Evolutionary conservation across 2,113 vertebrate genomes (phyloP).

Genomic region (Lipophrys pholis): DNA sequence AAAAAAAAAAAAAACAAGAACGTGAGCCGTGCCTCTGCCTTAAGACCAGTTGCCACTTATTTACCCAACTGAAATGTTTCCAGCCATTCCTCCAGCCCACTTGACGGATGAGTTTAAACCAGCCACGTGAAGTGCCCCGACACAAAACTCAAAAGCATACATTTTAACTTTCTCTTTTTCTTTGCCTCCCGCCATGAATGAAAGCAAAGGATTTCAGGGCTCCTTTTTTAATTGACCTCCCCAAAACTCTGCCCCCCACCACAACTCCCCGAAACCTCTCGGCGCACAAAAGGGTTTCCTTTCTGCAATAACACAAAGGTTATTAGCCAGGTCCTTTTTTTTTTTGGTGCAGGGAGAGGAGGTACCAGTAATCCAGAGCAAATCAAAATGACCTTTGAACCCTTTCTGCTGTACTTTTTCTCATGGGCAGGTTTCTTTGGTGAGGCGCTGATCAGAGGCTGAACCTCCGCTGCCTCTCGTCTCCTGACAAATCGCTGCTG

Average conservation of each 20-base stretch:
- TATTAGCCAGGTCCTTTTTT: constrained; percentile 89
- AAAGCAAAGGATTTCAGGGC: constrained; percentile 75
- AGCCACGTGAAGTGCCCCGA: constrained; percentile 44
- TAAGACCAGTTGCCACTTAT: constrained; percentile 10
- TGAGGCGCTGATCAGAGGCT: constrained; percentile 90
- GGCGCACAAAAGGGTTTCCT: constrained; percentile 85
- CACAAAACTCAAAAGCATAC: constrained; percentile 69
- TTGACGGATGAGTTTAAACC: constrained; percentile 61
- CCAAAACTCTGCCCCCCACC: constrained; percentile 76
- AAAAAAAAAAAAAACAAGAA: constrained; percentile 11
- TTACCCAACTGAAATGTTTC: constrained; percentile 51
- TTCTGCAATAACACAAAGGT: constrained; percentile 87
- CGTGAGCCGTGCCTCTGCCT: not conserved
- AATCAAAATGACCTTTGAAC: constrained; percentile 96
- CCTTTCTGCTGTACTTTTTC: constrained; percentile 97
- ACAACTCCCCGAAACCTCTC: constrained; percentile 68
- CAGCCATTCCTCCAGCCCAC: constrained; percentile 33
- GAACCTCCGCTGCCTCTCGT: constrained; percentile 90
- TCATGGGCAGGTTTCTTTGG: constrained; percentile 93
- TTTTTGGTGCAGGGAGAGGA: constrained; percentile 86
- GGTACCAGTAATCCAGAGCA: constrained; percentile 92
- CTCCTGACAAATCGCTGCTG: constrained; percentile 95
- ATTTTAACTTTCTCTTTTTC: constrained; percentile 67
- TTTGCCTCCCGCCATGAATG: constrained; percentile 56
- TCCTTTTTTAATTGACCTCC: constrained; percentile 89